Evolutionary conservation across 2,113 vertebrate genomes (phyloP).

Genomic region (Pluvialis apricaria): DNA sequence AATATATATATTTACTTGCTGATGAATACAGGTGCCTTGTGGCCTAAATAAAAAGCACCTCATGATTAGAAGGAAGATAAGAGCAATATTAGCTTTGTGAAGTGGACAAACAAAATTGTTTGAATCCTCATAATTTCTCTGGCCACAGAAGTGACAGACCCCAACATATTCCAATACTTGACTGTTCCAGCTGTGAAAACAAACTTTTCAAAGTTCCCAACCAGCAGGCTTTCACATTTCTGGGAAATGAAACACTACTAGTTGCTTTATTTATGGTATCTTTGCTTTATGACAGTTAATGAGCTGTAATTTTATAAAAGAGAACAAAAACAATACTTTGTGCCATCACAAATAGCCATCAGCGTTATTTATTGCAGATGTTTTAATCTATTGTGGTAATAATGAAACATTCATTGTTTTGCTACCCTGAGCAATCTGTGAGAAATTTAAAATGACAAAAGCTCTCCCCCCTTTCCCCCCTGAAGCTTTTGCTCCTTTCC

Average conservation of each 20-base stretch:
- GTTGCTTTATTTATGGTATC: constrained; percentile 67
- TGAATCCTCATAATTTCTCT: constrained; percentile 2
- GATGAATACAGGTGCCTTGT: neutral
- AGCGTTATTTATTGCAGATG: constrained; percentile 70
- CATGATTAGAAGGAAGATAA: neutral
- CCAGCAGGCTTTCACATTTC: constrained; percentile 66
- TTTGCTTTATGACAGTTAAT: constrained; percentile 56
- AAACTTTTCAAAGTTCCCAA: constrained; percentile 66
- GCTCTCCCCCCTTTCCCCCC: neutral
- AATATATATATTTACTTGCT: neutral
- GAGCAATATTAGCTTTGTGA: neutral
- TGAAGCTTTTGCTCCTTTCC: constrained; percentile 25
- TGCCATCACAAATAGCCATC: constrained; percentile 71
- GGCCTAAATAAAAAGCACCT: neutral
- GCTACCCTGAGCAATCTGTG: constrained; percentile 65
- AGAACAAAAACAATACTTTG: constrained; percentile 56
- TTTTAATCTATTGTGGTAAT: constrained; percentile 67
- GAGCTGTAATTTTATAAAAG: constrained; percentile 64
- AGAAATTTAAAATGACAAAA: constrained; percentile 66
- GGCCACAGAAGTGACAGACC: constrained; percentile 17
- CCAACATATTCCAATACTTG: constrained; percentile 45
- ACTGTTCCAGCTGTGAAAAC: constrained; percentile 66
- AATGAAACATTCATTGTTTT: constrained; percentile 69
- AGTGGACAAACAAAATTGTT: neutral
- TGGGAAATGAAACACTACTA: constrained; percentile 66